A percentile compares a stretch with the other conserved stretches of the same genome.
Conservation (phyloP, 2,888 invertebrate species). For the Itoplectis maculator region DNA sequence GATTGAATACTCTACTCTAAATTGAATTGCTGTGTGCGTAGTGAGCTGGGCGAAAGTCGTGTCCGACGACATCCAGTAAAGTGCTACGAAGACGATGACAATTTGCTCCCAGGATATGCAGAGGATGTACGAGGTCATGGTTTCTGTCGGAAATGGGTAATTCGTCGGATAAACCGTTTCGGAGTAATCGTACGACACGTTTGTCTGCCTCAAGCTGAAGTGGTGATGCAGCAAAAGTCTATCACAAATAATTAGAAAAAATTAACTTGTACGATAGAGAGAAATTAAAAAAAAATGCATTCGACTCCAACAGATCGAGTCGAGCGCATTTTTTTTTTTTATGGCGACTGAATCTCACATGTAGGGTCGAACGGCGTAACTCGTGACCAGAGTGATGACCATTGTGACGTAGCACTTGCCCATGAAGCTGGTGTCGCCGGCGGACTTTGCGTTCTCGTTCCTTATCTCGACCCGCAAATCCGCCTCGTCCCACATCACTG, state of each 20-base stretch:
- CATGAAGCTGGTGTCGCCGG: constrained; percentile 34
- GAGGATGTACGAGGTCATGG: constrained; percentile 56
- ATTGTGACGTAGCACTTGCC: constrained; percentile 60
- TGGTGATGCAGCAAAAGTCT: constrained; percentile 57
- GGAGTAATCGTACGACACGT: constrained; percentile 62
- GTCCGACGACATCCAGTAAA: constrained; percentile 67
- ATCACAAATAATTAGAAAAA: no score
- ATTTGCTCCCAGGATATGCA: constrained; percentile 65
- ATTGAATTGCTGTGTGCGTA: constrained; percentile 66
- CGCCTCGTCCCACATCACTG: constrained; percentile 59
- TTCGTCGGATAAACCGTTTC: constrained; percentile 65
- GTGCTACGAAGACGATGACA: constrained; percentile 61
- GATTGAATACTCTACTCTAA: no score
- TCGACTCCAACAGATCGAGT: no score
- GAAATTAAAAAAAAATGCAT: neutral
- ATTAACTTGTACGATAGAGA: no score
- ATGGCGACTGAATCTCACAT: constrained; percentile 40
- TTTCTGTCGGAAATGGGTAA: constrained; percentile 60
- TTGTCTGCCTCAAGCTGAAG: constrained; percentile 30
- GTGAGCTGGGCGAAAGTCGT: constrained; percentile 66
- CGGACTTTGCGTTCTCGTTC: constrained; percentile 45
- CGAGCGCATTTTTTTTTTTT: no score
- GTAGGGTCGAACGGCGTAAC: constrained; percentile 62
- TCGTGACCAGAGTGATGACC: constrained; percentile 55
- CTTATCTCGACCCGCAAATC: constrained; percentile 12